These are phyloP conservation scores for Scaptomyza hsui DNA, from an alignment of 1,140 invertebrate species.

Conservation along the genomic window DNA sequence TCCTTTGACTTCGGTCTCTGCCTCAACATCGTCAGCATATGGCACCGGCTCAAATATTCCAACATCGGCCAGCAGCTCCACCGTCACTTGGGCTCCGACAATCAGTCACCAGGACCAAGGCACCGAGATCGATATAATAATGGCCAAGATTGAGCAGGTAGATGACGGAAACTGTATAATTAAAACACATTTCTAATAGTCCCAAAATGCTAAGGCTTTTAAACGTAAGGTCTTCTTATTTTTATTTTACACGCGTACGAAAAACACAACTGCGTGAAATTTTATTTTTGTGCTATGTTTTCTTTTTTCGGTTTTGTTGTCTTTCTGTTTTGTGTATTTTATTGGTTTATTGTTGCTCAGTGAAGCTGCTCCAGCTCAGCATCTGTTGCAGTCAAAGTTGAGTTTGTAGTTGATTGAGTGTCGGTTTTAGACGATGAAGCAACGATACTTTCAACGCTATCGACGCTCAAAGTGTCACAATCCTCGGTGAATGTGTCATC, in stretches of 20 bases:
- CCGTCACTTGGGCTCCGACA: conserved; percentile 84
- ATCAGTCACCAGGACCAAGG: conserved; percentile 87
- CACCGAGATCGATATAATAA: conserved; percentile 95
- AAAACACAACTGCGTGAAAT: no score
- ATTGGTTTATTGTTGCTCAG: neutral
- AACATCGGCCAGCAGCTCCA: conserved; percentile 80
- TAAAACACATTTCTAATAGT: no score
- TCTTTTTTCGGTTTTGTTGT: no score
- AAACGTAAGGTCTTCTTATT: no score
- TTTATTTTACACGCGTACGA: no score
- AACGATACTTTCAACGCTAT: conserved; percentile 50
- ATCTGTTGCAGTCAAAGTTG: conserved; percentile 20
- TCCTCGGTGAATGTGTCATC: neutral
- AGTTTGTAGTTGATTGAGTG: neutral
- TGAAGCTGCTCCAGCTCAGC: conserved; percentile 24
- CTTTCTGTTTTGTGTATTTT: no score
- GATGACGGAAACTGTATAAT: no score
- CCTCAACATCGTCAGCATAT: conserved; percentile 11
- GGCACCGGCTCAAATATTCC: conserved; percentile 58
- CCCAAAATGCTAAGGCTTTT: no score
- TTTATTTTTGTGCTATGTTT: no score
- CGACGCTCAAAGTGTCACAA: neutral
- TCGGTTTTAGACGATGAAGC: conserved; percentile 35
- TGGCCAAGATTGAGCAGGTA: conserved; percentile 96
- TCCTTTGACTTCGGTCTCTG: conserved; percentile 25